Evolutionary conservation across 2,797 vertebrate genomes (phyloP).

Genomic region (Anguilla obscura): DNA sequence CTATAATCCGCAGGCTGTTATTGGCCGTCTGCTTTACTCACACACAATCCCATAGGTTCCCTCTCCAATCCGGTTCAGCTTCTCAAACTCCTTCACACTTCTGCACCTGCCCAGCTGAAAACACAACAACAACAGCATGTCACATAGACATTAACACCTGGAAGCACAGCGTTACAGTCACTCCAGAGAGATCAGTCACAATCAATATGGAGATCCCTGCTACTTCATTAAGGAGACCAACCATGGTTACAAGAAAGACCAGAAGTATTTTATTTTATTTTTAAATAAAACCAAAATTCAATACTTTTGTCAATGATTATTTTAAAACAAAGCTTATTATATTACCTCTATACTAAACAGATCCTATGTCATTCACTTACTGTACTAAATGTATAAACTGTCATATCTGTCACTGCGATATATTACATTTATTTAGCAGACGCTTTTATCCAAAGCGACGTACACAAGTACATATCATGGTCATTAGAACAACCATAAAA

Average conservation of each 20-base stretch:
- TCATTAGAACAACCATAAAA: no score
- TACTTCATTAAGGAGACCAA: neutral
- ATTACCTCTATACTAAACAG: neutral
- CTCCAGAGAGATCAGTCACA: neutral
- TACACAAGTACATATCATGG: no score
- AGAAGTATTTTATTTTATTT: neutral
- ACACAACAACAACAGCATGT: neutral
- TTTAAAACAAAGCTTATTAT: neutral
- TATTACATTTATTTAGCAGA: neutral
- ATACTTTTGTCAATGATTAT: neutral
- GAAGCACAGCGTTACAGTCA: neutral
- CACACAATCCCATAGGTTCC: conserved; percentile 97
- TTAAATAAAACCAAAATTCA: neutral
- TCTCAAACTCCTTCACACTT: conserved; percentile 95
- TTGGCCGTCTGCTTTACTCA: conserved; percentile 66
- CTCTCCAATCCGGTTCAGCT: conserved; percentile 93
- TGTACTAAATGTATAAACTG: neutral
- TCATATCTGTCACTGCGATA: neutral
- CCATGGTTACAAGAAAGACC: neutral
- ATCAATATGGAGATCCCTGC: neutral
- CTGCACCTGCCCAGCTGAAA: conserved; percentile 88
- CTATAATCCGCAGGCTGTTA: neutral
- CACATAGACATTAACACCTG: neutral
- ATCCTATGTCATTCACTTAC: neutral
- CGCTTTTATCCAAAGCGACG: no score